These are phyloP conservation scores for Drosophila bifasciata DNA, from an alignment of 1,140 invertebrate genomes.

Conservation along the genomic window DNA sequence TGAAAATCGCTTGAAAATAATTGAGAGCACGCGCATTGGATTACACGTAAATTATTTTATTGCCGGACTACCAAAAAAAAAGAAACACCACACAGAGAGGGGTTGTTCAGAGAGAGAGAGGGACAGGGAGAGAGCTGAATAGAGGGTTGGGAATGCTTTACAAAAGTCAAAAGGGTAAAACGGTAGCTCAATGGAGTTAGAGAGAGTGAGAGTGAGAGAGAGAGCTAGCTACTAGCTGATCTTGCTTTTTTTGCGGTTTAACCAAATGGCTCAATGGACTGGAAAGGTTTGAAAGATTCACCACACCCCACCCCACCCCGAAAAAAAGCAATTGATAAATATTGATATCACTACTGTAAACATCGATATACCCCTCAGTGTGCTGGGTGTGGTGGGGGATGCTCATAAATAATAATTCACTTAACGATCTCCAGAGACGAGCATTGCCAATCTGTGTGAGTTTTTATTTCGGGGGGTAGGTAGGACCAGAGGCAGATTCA, in stretches of 20 bases:
- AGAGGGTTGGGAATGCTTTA: conserved; percentile 17
- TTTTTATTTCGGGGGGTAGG: conserved; percentile 20
- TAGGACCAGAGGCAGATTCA: too few relatives aligned
- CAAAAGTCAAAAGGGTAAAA: conserved; percentile 57
- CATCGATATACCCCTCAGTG: conserved; percentile 39
- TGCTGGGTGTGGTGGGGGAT: too few relatives aligned
- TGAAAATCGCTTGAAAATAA: conserved; percentile 65
- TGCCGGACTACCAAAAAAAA: conserved; percentile 14
- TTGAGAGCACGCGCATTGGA: conserved; percentile 73
- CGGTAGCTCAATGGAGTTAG: too few relatives aligned
- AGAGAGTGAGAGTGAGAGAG: too few relatives aligned
- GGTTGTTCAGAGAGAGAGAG: conserved; percentile 2
- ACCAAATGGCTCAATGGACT: conserved; percentile 12
- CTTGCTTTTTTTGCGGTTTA: conserved; percentile 3
- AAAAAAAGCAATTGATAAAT: conserved; percentile 32
- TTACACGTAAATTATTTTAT: conserved; percentile 73
- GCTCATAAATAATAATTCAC: conserved; percentile 71
- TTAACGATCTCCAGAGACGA: conserved; percentile 38
- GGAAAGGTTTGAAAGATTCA: neutral
- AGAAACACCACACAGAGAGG: neutral
- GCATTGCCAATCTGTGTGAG: neutral
- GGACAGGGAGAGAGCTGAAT: neutral
- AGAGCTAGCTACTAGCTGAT: conserved; percentile 4
- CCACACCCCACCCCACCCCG: conserved; percentile 24
- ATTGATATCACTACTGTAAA: conserved; percentile 67